A percentile compares a stretch with the other conserved stretches of the same genome.
phyloP scores from a whole-genome alignment of 2,113 vertebrate genomes.

The Dinomys branickii region DNA sequence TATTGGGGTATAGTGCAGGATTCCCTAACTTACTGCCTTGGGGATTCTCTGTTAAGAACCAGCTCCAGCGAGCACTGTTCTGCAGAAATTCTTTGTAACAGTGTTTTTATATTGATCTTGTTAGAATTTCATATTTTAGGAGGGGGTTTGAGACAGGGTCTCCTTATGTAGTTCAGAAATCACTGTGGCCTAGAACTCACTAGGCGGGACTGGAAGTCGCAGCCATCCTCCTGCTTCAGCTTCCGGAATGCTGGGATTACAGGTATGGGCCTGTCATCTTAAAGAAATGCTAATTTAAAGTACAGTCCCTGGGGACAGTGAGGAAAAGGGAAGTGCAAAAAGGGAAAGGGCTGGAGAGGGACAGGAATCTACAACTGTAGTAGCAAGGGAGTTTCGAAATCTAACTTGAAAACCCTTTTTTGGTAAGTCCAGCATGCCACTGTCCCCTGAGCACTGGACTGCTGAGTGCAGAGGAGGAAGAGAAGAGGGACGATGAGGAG shows the following conservation, averaged over 20 bases:
- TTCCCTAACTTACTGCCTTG: neutral
- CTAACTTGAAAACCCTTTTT: neutral
- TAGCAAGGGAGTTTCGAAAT: constrained; percentile 24
- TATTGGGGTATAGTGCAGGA: neutral
- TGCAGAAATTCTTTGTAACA: neutral
- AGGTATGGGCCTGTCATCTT: neutral
- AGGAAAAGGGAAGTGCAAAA: neutral
- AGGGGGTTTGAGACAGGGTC: neutral
- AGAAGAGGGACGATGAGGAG: neutral
- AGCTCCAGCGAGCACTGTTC: neutral
- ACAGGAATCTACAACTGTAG: neutral
- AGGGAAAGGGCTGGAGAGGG: neutral
- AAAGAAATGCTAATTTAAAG: neutral
- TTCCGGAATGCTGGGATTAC: neutral
- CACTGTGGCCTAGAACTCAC: neutral
- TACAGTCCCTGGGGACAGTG: neutral
- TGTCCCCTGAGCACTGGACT: neutral
- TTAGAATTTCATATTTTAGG: neutral
- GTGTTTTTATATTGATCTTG: neutral
- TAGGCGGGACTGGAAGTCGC: neutral
- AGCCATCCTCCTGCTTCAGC: neutral
- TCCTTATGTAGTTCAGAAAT: neutral
- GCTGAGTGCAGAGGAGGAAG: constrained; percentile 62
- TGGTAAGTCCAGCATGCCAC: constrained; percentile 14
- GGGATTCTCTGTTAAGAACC: neutral